Percentiles rank a stretch among this genome's conserved stretches.
phyloP scores from a whole-genome alignment of 2,797 vertebrate species.

The Esox lucius region DNA sequence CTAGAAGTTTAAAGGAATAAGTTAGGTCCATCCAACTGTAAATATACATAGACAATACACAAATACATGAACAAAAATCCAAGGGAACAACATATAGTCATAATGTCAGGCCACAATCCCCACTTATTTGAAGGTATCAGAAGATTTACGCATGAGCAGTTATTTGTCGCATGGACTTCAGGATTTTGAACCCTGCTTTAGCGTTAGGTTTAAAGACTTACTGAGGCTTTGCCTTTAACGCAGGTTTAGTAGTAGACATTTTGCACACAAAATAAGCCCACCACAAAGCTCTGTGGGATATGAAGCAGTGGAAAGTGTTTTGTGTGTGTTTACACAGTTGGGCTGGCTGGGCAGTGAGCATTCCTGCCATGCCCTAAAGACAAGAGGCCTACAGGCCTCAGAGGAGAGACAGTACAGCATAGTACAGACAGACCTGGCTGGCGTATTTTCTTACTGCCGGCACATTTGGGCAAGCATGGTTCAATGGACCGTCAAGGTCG shows the following conservation, averaged over 20 bases:
- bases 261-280: not conserved
- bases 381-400: slow-evolving; percentile 12
- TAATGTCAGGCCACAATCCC: not conserved
- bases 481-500: not conserved
- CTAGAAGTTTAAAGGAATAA: not conserved
- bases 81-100: not conserved
- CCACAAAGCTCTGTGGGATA: not conserved
- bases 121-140: not conserved
- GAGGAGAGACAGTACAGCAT: not conserved
- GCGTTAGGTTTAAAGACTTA: not conserved
- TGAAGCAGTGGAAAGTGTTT: slow-evolving; percentile 8
- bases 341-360: slow-evolving; percentile 4
- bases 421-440: not conserved
- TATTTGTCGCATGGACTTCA: not conserved
- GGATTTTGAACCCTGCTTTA: not conserved
- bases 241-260: slow-evolving; percentile 9
- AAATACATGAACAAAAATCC: not conserved
- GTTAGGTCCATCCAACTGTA: not conserved
- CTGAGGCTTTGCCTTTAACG: slow-evolving; percentile 4
- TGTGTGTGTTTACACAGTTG: slow-evolving; percentile 42
- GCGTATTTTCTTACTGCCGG: slow-evolving; percentile 7
- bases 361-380: slow-evolving; percentile 10
- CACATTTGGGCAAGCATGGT: slow-evolving; percentile 11
- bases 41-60: not conserved
- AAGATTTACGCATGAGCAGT: not conserved